phyloP scores from a whole-genome alignment of 2,113 vertebrate species.

The Bubo scandiacus region DNA sequence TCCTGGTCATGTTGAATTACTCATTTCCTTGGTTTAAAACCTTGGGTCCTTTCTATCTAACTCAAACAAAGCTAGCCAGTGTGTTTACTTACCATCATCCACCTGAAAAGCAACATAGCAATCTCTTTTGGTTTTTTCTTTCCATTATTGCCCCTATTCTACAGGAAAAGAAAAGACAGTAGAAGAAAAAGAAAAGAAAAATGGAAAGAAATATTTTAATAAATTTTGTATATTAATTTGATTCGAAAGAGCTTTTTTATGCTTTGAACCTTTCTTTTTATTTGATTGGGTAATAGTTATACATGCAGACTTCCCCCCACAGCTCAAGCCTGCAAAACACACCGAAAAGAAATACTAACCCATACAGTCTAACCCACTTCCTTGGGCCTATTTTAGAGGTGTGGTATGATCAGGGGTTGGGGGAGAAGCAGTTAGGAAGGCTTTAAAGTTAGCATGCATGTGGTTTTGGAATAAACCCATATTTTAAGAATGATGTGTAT shows the following conservation, averaged over 20 bases:
- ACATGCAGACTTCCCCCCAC: neutral
- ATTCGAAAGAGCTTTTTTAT: neutral
- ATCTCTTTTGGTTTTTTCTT: neutral
- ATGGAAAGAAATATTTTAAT: neutral
- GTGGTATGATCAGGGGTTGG: neutral
- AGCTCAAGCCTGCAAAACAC: neutral
- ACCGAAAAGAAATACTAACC: neutral
- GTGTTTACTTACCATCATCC: constrained; percentile 18
- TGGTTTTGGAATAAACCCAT: neutral
- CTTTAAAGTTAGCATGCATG: neutral
- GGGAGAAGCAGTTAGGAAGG: neutral
- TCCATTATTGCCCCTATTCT: neutral
- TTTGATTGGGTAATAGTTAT: neutral
- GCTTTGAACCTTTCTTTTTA: neutral
- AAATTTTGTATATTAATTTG: neutral
- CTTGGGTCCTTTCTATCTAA: constrained; percentile 16
- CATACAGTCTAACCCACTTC: neutral
- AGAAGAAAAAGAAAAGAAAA: neutral
- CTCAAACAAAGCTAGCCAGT: neutral
- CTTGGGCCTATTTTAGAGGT: neutral
- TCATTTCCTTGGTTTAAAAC: constrained; percentile 57
- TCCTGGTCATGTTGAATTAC: constrained; percentile 33
- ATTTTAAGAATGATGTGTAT: neutral
- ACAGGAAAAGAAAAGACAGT: neutral
- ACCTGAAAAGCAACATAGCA: neutral